Evolutionary conservation across 2,113 vertebrate species (phyloP), one percentile per base, ranked within the genome.

Genomic region (Etheostoma cragini): DNA sequence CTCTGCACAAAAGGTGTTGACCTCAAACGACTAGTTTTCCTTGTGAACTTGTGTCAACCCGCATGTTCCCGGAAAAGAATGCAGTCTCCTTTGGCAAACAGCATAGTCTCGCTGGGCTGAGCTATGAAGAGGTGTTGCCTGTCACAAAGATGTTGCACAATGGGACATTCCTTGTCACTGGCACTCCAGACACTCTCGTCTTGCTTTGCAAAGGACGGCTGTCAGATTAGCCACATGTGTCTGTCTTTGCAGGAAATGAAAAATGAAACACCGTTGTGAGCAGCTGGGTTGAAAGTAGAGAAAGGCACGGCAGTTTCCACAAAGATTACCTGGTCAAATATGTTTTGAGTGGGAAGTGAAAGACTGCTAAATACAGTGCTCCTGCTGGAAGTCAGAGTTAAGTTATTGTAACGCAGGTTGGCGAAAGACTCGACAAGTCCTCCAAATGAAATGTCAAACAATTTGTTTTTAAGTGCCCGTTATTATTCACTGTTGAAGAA

Each of bases 71-170:
- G 8, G 65, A 71, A 47, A 87, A 84, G 81, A 87, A 75, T 24
- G 86, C 2, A 46, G 65, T 69, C 71, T 80, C 79, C 22, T 83
- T 84, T 21, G 35, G 78, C 84, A 86, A 88, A 91, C 84, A 84
- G 80, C 8, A 10, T 24, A 0, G 78, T 30, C 74, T 49, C 49
- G 24, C 53, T 22, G 42, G 60, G 63, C 79, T 35, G 67, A 81
- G 74, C 77, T 63, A 38, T 8, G 71, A 64, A 15, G 72, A 83
- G 80, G 68, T 80, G 76, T 54, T 57, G 82, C 70, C 61, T 67
- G 82, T 85, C 84, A 76, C 72, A 46, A 76, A 85, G 67, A 76
- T 15, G 56, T 87, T 79, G 71, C 87, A 80, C 82, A 87, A 83
- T 19, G 53, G 78, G 87, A 81, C 78, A 68, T 84, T 90, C 89